phyloP scores from a whole-genome alignment of 2,797 vertebrate genomes.

The Takifugu ocellatus region DNA sequence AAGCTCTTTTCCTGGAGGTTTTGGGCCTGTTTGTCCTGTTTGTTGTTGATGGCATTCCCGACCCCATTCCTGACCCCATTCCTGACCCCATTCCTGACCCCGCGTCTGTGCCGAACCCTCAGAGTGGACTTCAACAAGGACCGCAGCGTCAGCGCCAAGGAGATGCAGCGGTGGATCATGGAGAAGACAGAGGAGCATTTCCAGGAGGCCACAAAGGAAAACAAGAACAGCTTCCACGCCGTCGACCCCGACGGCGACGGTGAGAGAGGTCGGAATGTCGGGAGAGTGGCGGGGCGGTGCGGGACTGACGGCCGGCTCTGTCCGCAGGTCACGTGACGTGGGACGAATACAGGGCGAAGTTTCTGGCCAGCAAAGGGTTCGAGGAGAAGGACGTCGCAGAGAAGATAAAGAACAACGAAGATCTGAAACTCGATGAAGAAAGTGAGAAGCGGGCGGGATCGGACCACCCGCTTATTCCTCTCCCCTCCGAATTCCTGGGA shows the following conservation, averaged over 20 bases:
- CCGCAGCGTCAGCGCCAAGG: constrained; percentile 86
- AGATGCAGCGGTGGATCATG: constrained; percentile 98
- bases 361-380: constrained; percentile 93
- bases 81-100: too few species aligned
- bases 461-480: too few species aligned
- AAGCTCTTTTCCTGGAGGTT: too few species aligned
- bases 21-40: too few species aligned
- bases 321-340: constrained; percentile 86
- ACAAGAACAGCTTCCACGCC: constrained; percentile 87
- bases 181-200: constrained; percentile 96
- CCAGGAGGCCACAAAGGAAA: constrained; percentile 90
- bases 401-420: constrained; percentile 88
- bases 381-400: constrained; percentile 84
- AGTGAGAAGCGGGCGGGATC: constrained; percentile 78
- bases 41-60: background rate
- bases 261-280: constrained; percentile 50
- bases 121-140: constrained; percentile 92
- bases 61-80: background rate
- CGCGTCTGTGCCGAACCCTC: background rate
- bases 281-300: too few species aligned
- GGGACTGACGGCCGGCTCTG: background rate
- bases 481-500: too few species aligned
- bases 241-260: constrained; percentile 94
- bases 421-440: constrained; percentile 93
- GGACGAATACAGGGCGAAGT: constrained; percentile 93